Percentiles rank a stretch among this genome's conserved stretches.
These are phyloP conservation scores for Sinocyclocheilus rhinocerous DNA, from an alignment of 2,113 vertebrate genomes.

Conservation along the genomic window DNA sequence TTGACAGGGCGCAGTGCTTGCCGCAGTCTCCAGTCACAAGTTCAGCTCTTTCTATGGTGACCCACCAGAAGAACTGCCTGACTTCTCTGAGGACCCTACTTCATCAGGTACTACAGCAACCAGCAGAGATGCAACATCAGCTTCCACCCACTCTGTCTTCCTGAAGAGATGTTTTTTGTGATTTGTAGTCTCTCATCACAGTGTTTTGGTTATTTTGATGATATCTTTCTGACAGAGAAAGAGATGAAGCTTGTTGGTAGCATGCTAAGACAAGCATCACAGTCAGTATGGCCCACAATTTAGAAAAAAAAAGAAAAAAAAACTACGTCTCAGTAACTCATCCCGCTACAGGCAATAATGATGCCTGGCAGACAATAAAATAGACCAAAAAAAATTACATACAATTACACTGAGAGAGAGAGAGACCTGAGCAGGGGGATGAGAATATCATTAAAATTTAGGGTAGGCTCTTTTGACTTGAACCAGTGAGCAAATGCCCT, in stretches of 20 bases:
- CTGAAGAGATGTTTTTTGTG: neutral
- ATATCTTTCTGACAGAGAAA: neutral
- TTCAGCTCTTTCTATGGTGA: conserved; percentile 98
- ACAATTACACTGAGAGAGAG: too few species aligned
- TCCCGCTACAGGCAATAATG: too few species aligned
- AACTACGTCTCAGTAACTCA: too few species aligned
- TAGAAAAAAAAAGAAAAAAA: too few species aligned
- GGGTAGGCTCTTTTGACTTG: neutral
- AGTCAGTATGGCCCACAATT: too few species aligned
- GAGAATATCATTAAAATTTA: neutral
- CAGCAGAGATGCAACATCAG: conserved; percentile 18
- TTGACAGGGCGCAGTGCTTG: conserved; percentile 91
- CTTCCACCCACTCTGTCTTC: neutral
- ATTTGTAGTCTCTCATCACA: neutral
- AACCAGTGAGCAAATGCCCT: neutral
- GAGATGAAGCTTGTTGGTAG: neutral
- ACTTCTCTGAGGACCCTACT: conserved; percentile 95
- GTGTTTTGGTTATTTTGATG: neutral
- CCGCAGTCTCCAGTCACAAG: conserved; percentile 98
- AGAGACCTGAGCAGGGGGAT: neutral
- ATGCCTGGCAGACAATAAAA: too few species aligned
- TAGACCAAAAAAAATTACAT: too few species aligned
- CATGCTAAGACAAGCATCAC: neutral
- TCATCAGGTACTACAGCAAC: conserved; percentile 87
- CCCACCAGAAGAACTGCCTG: conserved; percentile 94